Evolutionary conservation across 23 tunicate species (phyloP).

Genomic region (Halocynthia roretzi): DNA sequence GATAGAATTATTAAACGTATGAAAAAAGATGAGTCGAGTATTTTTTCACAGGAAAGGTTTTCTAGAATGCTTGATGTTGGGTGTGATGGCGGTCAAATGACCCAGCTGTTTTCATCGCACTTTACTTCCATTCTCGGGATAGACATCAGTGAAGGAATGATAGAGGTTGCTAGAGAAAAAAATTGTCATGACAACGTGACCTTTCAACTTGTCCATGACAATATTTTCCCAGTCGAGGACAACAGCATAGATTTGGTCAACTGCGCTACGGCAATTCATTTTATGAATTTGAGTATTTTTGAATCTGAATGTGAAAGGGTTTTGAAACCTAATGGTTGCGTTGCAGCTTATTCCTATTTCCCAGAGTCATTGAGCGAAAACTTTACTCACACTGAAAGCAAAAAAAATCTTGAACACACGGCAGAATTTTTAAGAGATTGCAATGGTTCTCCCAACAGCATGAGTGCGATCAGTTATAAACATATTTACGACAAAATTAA

Average conservation of each 20-base stretch:
- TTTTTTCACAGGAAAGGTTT: neutral
- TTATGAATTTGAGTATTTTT: neutral
- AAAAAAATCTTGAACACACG: no score
- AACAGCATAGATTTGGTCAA: neutral
- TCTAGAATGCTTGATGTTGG: neutral
- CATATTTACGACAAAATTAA: no score
- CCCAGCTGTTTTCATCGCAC: neutral
- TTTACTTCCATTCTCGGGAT: neutral
- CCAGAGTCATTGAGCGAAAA: no score
- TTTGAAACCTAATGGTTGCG: neutral
- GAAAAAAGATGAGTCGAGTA: neutral
- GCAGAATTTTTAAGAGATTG: no score
- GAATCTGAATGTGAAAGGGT: slow-evolving; percentile 2
- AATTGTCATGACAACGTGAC: neutral
- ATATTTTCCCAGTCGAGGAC: neutral
- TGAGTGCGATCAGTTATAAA: no score
- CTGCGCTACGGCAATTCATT: neutral
- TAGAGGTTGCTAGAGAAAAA: neutral
- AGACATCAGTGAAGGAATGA: neutral
- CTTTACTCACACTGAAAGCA: no score
- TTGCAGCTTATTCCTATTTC: neutral
- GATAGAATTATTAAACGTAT: neutral
- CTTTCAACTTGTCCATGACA: neutral
- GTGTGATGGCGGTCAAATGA: neutral
- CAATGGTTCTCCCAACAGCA: no score